Evolutionary conservation across 1,140 invertebrate genomes (phyloP).

Genomic region (Lordiphosa stackelbergi): DNA sequence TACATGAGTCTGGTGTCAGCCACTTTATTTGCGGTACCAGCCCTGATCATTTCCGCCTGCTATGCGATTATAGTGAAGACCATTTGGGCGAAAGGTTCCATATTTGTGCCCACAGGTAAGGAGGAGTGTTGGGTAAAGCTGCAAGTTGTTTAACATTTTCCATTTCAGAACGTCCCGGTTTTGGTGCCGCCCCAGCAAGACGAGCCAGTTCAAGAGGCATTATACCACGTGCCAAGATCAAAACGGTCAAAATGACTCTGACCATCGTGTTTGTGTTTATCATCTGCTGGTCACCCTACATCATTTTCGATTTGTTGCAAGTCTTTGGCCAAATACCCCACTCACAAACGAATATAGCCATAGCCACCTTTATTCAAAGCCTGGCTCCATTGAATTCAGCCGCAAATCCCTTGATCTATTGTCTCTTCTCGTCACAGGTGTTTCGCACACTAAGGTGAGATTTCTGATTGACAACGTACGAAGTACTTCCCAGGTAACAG

Average conservation of each 20-base stretch:
- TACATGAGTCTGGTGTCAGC: slow-evolving; percentile 92
- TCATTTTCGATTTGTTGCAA: slow-evolving; percentile 94
- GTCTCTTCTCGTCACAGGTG: slow-evolving; percentile 93
- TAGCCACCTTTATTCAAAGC: slow-evolving; percentile 95
- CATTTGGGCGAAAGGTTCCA: slow-evolving; percentile 89
- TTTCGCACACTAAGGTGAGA: slow-evolving; percentile 90
- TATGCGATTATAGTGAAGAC: slow-evolving; percentile 95
- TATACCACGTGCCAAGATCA: slow-evolving; percentile 95
- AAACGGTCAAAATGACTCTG: slow-evolving; percentile 98
- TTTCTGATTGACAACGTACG: background rate
- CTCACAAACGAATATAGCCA: slow-evolving; percentile 88
- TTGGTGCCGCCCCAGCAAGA: slow-evolving; percentile 79
- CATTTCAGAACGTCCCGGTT: slow-evolving; percentile 69
- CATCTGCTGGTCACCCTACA: slow-evolving; percentile 96
- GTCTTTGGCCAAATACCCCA: slow-evolving; percentile 90
- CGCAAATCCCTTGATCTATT: slow-evolving; percentile 96
- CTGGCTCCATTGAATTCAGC: slow-evolving; percentile 95
- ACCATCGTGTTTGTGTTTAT: slow-evolving; percentile 97
- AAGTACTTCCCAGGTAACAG: background rate
- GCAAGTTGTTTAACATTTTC: no score
- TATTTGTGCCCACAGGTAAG: slow-evolving; percentile 78
- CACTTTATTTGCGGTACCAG: slow-evolving; percentile 91
- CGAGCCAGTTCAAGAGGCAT: slow-evolving; percentile 89
- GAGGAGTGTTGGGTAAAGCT: background rate
- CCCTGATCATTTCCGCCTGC: slow-evolving; percentile 92